Conservation (phyloP, 1,140 invertebrate species). For the Drosophila takahashii region DNA sequence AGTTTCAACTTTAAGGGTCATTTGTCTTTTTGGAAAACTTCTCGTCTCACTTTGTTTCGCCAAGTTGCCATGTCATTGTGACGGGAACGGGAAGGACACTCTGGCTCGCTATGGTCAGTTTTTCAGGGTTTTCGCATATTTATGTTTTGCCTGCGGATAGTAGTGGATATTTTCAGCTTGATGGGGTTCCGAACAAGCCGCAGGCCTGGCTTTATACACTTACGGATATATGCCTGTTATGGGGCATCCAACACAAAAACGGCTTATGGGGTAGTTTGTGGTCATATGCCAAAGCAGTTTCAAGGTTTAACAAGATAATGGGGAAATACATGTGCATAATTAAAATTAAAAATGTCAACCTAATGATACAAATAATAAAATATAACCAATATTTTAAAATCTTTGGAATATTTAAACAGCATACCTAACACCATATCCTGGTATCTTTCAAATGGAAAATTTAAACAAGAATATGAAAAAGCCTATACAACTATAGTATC, state of each 20-base stretch:
- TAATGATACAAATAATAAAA: too few species aligned
- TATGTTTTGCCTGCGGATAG: constrained; percentile 14
- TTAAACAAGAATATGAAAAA: too few species aligned
- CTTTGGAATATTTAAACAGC: too few species aligned
- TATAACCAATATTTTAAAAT: too few species aligned
- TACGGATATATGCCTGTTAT: not conserved
- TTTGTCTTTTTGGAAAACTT: constrained; percentile 74
- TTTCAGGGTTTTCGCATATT: constrained; percentile 28
- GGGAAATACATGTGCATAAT: too few species aligned
- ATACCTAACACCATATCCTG: too few species aligned
- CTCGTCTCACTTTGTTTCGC: constrained; percentile 78
- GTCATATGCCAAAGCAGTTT: not conserved
- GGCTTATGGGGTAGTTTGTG: not conserved
- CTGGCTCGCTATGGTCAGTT: constrained; percentile 20
- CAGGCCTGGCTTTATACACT: constrained; percentile 1
- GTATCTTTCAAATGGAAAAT: too few species aligned
- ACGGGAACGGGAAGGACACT: constrained; percentile 26
- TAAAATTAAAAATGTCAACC: too few species aligned
- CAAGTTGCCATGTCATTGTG: constrained; percentile 72
- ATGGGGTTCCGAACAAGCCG: constrained; percentile 3
- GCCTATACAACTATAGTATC: too few species aligned
- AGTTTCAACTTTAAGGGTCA: constrained; percentile 78
- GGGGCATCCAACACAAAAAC: not conserved
- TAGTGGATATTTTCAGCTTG: constrained; percentile 5
- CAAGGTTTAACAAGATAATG: not conserved